Evolutionary conservation across 2,797 vertebrate species (phyloP), one percentile per base, ranked within the genome.

Genomic region (Dendrocincla fuliginosa): DNA sequence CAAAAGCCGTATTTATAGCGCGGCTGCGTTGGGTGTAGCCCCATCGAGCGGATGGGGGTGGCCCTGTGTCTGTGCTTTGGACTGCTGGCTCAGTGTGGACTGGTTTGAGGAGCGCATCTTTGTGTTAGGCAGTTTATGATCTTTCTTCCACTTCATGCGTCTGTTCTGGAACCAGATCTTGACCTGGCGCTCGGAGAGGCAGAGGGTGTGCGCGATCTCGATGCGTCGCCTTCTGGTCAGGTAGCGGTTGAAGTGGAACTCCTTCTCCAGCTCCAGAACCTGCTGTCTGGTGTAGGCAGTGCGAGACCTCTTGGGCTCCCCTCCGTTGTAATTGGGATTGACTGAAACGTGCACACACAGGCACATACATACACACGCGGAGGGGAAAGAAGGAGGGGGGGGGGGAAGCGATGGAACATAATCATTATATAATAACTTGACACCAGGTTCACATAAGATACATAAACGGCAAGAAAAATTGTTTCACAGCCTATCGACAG

Each of bases 91-190:
- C 44, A 97, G 93, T 59, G 98, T 97, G 94, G 98, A 94, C 83
- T 99, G 98, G 97, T 98, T 99, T 93, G 99, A 98, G 91, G 99
- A 99, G 70, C 99, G 99, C 98, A 99, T 99, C 98, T 99, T 99
- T 96, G 99, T 99, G 96, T 99, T 99, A 95, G 99, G 99, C 67
- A 99, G 98, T 98, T 99, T 99, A 98, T 99, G 99, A 95, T 99
- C 99, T 97, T 99, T 99, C 98, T 99, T 99, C 99, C 99, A 99
- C 95, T 99, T 99, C 99, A 99, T 99, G 93, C 99, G 98, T 82
- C 99, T 98, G 98, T 99, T 99, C 98, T 99, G 99, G 97, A 99
- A 99, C 99, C 99, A 99, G 96, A 99, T 99, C 98, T 99, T 99
- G 95, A 99, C 99, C 98, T 99, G 99, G 95, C 99, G 99, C 98